Evolutionary conservation across 92 coral and sea anemone species (phyloP).

Genomic region (Montipora capitata): DNA sequence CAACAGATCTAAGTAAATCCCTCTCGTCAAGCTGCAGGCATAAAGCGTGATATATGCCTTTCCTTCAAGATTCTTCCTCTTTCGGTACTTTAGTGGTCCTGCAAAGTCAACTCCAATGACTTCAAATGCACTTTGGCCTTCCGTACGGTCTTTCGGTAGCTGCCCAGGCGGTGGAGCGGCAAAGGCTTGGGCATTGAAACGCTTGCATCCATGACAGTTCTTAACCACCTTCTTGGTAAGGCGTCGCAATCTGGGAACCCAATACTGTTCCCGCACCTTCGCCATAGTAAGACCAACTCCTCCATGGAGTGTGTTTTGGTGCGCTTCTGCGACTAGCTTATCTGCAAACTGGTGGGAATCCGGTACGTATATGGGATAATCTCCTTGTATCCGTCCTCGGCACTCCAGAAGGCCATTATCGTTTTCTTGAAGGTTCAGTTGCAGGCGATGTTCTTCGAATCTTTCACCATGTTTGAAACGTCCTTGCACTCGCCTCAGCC

Average conservation of each 20-base stretch:
- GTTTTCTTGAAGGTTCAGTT: background rate
- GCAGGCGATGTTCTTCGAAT: background rate
- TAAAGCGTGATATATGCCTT: conserved; percentile 3
- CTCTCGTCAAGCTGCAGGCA: conserved; percentile 5
- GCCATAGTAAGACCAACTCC: conserved; percentile 7
- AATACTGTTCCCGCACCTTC: background rate
- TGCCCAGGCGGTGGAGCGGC: background rate
- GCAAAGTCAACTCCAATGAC: background rate
- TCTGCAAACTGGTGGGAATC: background rate
- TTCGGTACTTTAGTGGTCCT: conserved; percentile 1
- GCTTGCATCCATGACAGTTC: background rate
- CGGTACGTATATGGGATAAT: background rate
- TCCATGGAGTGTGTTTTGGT: background rate
- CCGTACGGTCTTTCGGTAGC: background rate
- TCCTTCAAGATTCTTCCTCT: background rate
- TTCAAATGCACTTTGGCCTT: background rate
- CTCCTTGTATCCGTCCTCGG: background rate
- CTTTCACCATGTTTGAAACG: background rate
- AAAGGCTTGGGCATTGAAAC: background rate
- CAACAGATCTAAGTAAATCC: background rate
- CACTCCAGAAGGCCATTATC: background rate
- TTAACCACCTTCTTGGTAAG: background rate
- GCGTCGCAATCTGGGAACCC: no score
- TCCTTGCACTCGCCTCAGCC: background rate
- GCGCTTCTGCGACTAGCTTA: background rate